Evolutionary conservation across 2,113 vertebrate genomes (phyloP).

Genomic region (Murina feae): DNA sequence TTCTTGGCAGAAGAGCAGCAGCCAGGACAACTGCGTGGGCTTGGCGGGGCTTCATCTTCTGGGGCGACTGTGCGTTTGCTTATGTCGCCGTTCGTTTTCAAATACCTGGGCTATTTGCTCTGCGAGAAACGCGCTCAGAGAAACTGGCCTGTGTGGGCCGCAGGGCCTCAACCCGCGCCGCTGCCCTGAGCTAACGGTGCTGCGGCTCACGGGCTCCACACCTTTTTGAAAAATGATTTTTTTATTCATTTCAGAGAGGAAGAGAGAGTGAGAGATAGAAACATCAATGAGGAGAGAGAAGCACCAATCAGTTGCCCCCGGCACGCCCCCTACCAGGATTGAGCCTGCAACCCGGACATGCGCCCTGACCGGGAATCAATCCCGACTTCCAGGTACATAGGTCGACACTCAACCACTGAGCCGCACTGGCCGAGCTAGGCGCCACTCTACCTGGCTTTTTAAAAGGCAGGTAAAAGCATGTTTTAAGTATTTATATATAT

Average conservation of each 20-base stretch:
- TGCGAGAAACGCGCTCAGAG: background rate
- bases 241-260: background rate
- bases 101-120: conserved; percentile 38
- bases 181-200: background rate
- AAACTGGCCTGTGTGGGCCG: background rate
- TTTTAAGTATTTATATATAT: background rate
- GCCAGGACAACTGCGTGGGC: background rate
- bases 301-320: too few relatives aligned
- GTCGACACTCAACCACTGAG: too few relatives aligned
- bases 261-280: too few relatives aligned
- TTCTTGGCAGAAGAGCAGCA: background rate
- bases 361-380: too few relatives aligned
- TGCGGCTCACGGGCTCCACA: fast-evolving
- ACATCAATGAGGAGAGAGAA: too few relatives aligned
- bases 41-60: conserved; percentile 42
- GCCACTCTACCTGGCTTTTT: too few relatives aligned
- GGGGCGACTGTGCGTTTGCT: conserved; percentile 8
- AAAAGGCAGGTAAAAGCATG: too few relatives aligned
- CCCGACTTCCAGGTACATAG: too few relatives aligned
- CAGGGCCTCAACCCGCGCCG: background rate
- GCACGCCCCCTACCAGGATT: too few relatives aligned
- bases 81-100: conserved; percentile 17
- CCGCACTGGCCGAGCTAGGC: too few relatives aligned
- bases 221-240: too few relatives aligned
- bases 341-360: too few relatives aligned